A percentile compares a stretch with the other conserved stretches of the same genome.
These are phyloP conservation scores for Brassicogethes aeneus DNA, from an alignment of 2,888 invertebrate species.

Conservation along the genomic window DNA sequence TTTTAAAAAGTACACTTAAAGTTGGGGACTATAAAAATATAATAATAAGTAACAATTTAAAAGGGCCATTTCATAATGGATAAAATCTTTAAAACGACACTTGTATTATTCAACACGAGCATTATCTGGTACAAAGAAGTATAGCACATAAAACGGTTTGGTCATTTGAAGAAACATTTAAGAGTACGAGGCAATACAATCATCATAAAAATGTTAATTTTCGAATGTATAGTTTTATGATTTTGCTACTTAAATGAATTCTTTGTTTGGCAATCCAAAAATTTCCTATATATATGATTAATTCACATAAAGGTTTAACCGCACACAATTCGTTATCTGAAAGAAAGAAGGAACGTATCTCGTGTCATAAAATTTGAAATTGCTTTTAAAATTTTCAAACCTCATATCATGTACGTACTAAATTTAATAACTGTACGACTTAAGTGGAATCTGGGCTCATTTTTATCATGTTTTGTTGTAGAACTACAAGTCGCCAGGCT, in stretches of 20 bases:
- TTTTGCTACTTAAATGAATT: neutral
- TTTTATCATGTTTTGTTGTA: neutral
- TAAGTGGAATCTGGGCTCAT: neutral
- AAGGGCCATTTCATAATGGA: too few relatives aligned
- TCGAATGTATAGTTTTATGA: constrained; percentile 9
- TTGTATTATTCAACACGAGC: too few relatives aligned
- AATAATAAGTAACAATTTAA: too few relatives aligned
- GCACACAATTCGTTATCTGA: neutral
- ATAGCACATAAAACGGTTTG: too few relatives aligned
- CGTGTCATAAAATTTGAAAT: neutral
- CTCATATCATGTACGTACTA: constrained; percentile 1
- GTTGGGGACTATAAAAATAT: too few relatives aligned
- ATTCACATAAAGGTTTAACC: neutral
- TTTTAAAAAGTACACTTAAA: too few relatives aligned
- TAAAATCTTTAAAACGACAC: too few relatives aligned
- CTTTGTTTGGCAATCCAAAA: neutral
- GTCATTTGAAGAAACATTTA: neutral
- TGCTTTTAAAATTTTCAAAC: constrained; percentile 3
- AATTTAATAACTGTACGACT: neutral
- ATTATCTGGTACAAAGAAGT: too few relatives aligned
- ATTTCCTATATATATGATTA: neutral
- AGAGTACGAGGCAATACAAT: constrained; percentile 17
- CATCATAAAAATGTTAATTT: constrained; percentile 28
- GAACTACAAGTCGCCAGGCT: too few relatives aligned
- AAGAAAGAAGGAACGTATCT: neutral